A percentile compares a stretch with the other conserved stretches of the same genome.
phyloP scores from a whole-genome alignment of 2,888 invertebrate species.

The Anaspis maculata region DNA sequence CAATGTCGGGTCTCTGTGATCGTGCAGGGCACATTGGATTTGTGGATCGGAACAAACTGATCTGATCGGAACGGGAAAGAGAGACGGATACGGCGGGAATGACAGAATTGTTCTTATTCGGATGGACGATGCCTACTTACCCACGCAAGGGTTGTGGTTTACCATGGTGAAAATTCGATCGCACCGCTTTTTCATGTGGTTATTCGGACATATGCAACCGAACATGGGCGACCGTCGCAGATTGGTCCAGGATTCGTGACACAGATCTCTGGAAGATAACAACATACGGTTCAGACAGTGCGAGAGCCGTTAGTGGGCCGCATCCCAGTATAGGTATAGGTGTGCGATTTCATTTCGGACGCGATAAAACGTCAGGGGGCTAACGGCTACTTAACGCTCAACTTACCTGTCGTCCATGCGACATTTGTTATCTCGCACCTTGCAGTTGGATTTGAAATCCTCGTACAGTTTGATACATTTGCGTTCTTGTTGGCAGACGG shows the following conservation, averaged over 20 bases:
- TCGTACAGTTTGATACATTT: slow-evolving; percentile 76
- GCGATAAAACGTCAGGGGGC: slow-evolving; percentile 5
- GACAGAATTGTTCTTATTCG: slow-evolving; percentile 4
- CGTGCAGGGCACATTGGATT: slow-evolving; percentile 16
- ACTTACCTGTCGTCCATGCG: slow-evolving; percentile 66
- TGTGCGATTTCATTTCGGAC: slow-evolving; percentile 11
- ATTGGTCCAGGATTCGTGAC: slow-evolving; percentile 82
- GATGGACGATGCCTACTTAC: slow-evolving; percentile 52
- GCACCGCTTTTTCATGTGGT: slow-evolving; percentile 82
- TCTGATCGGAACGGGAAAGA: slow-evolving; percentile 11
- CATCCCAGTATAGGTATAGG: slow-evolving; percentile 8
- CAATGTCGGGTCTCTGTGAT: slow-evolving; percentile 12
- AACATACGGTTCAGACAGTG: slow-evolving; percentile 7
- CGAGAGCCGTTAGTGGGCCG: too few relatives aligned
- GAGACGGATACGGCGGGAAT: slow-evolving; percentile 4
- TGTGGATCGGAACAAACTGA: slow-evolving; percentile 12
- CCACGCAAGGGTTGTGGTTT: slow-evolving; percentile 90
- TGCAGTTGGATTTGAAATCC: slow-evolving; percentile 81
- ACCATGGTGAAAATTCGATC: slow-evolving; percentile 82
- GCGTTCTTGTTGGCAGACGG: slow-evolving; percentile 74
- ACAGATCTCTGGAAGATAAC: slow-evolving; percentile 60
- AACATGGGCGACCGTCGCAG: slow-evolving; percentile 82
- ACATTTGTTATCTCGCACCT: slow-evolving; percentile 78
- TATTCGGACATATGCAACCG: slow-evolving; percentile 88
- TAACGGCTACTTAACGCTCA: slow-evolving; percentile 10